Evolutionary conservation across 2,888 invertebrate species (phyloP).

Genomic region (Watsonalla cultraria): DNA sequence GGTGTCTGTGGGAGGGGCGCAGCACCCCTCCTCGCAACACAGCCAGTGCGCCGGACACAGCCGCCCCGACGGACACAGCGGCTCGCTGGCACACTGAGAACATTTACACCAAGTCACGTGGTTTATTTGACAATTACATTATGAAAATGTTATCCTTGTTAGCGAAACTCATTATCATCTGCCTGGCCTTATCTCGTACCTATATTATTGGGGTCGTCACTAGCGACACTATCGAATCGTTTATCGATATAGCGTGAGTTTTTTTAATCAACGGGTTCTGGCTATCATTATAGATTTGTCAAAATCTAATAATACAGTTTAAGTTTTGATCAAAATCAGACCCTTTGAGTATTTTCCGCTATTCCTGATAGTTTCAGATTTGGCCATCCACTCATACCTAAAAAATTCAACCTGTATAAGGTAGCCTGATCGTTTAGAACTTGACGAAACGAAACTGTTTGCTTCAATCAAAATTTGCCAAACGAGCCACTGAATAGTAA

Average conservation of each 20-base stretch:
- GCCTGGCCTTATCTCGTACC: too few species aligned
- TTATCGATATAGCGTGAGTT: too few species aligned
- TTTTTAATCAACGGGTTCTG: too few species aligned
- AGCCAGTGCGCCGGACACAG: slow-evolving; percentile 86
- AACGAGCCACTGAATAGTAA: too few species aligned
- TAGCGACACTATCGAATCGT: too few species aligned
- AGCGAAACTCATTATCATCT: too few species aligned
- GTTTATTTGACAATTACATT: slow-evolving; percentile 8
- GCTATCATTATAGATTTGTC: not conserved
- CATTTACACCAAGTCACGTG: slow-evolving; percentile 7
- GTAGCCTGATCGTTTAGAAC: not conserved
- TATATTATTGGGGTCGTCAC: too few species aligned
- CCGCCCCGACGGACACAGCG: slow-evolving; percentile 79
- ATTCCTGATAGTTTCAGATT: not conserved
- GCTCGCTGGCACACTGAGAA: slow-evolving; percentile 62
- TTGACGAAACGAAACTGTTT: too few species aligned
- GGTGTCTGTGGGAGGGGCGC: slow-evolving; percentile 67
- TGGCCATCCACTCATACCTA: not conserved
- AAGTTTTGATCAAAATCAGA: not conserved
- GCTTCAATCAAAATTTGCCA: too few species aligned
- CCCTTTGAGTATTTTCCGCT: not conserved
- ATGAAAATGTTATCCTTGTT: too few species aligned
- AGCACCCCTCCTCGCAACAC: slow-evolving; percentile 86
- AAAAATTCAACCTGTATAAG: slow-evolving; percentile 1
- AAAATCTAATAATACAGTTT: not conserved